Conservation (phyloP, 2,888 invertebrate species). For the Brenthis hecate region DNA sequence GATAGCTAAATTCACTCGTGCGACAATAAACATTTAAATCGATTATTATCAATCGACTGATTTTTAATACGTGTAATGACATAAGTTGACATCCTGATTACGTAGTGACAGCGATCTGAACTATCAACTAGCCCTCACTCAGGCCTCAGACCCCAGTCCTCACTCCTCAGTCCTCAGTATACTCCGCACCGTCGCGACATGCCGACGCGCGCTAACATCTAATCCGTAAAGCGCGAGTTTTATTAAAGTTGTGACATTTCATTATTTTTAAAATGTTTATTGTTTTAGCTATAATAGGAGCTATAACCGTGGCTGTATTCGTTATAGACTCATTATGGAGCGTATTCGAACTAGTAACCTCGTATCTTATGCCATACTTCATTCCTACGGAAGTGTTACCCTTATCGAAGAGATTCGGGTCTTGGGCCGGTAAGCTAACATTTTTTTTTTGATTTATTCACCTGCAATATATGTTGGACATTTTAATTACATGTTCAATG, state of each 20-base stretch:
- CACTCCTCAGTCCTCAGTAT: slow-evolving; percentile 43
- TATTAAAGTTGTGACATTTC: slow-evolving; percentile 13
- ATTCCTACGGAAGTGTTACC: slow-evolving; percentile 83
- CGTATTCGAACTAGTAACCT: slow-evolving; percentile 80
- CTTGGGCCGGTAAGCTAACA: slow-evolving; percentile 90
- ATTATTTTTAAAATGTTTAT: slow-evolving; percentile 22
- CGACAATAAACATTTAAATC: too few relatives aligned
- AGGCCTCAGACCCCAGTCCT: too few relatives aligned
- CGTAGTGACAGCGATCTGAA: too few relatives aligned
- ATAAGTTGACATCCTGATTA: background rate
- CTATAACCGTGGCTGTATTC: slow-evolving; percentile 71
- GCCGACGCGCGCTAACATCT: slow-evolving; percentile 42
- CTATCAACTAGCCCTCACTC: too few relatives aligned
- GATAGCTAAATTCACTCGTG: too few relatives aligned
- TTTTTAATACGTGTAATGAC: background rate
- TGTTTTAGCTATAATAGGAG: slow-evolving; percentile 75
- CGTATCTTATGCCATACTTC: slow-evolving; percentile 86
- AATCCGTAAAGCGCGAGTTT: slow-evolving; percentile 29
- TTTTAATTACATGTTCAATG: too few relatives aligned
- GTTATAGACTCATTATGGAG: slow-evolving; percentile 84
- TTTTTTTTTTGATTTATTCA: slow-evolving; percentile 15
- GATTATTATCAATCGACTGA: too few relatives aligned
- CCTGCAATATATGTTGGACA: too few relatives aligned
- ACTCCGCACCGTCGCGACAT: slow-evolving; percentile 45
- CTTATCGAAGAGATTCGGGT: slow-evolving; percentile 87